Evolutionary conservation across 2,797 vertebrate genomes (phyloP), one percentile per base, ranked within the genome.

Genomic region (Chrosomus eos): DNA sequence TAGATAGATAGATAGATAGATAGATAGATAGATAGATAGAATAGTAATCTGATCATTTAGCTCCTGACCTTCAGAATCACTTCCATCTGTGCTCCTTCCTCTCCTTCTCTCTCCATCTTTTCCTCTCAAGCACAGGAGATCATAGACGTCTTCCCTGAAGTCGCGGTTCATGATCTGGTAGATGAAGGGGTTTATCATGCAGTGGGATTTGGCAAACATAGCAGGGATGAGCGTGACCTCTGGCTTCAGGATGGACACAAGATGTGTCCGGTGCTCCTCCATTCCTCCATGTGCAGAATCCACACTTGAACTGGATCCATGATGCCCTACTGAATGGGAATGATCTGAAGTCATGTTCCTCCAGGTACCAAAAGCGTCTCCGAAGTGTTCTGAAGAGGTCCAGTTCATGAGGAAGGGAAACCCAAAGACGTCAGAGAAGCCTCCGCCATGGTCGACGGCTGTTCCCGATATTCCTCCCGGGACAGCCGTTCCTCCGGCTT

Each of bases 81-180:
- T 88, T 7, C 73, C 72, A 7, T 68, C 71, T 72, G 77, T 83
- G 43, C 88, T 82, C 62, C 82, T 80, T 19, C 43, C n/a, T 67
- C 66, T 85, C 71, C 89, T 90, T 85, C 83, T 90, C 28, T 83
- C 38, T 53, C 85, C 66, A 31, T 74, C 84, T 76, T 68, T 88
- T 45, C 79, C 81, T 66, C 80, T 67, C 7, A 90, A 87, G 28
- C 89, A 91, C 38, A 93, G 23, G 71, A 92, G 82, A 43, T 75
- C 43, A 16, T 81, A 89, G 21, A 93, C 83, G 0, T 91, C 85
- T 4, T 88, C 64, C 55, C 92, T 88, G 85, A 93, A 93, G 81
- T 93, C 91, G 6, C 62, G 87, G 85, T 92, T 92, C 93, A 93
- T 93, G 60, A 93, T 90, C 80, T 94, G 93, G 86, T 93, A 94